Evolutionary conservation across 2,113 vertebrate species (phyloP), one percentile per base, ranked within the genome.

Genomic region (Lota lota): DNA sequence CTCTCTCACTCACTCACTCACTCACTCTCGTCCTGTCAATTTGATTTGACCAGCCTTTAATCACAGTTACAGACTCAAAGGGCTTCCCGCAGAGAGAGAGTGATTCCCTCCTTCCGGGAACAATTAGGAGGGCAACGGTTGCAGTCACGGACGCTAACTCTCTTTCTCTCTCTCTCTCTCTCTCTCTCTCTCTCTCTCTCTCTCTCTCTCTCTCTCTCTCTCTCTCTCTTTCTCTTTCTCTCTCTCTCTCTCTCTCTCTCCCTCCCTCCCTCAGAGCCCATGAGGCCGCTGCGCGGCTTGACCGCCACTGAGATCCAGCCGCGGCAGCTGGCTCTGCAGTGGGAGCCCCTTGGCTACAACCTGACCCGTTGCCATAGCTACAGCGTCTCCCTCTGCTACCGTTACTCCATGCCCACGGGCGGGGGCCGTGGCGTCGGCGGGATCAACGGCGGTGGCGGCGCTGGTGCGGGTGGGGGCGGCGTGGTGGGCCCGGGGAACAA

Each of bases 291-390:
- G 72, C 94, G 95, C 61, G 96, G 94, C 56, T 81, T 99, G 62
- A 95, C 93, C 0, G 94, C 95, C 2, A 88, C 94, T 0, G 96
- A 97, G 84, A 96, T 97, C 89, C 94, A 97, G 85, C 92, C 97
- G 5, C 91, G 97, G 7, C 95, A 96, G 87, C 88, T 98, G 87
- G 92, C 89, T 0, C 77, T 99, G 21, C 96, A 96, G 88, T 99
- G 97, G 97, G 97, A 99, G 69, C 93, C 95, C 0, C 87, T 98
- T 71, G 97, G 95, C 67, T 98, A 98, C 92, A 99, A 99, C 61
- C 92, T 98, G 81, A 98, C 96, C 0, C 95, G 97, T 14, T 99
- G 97, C 65, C 97, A 98, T 88, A 95, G 94, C 58, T 99, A 96
- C 82, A 84, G 93, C 0, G 72, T 98, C 74, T 94, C 92, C 0